phyloP scores from a whole-genome alignment of 1,140 invertebrate species.

The Ylistrum balloti region DNA sequence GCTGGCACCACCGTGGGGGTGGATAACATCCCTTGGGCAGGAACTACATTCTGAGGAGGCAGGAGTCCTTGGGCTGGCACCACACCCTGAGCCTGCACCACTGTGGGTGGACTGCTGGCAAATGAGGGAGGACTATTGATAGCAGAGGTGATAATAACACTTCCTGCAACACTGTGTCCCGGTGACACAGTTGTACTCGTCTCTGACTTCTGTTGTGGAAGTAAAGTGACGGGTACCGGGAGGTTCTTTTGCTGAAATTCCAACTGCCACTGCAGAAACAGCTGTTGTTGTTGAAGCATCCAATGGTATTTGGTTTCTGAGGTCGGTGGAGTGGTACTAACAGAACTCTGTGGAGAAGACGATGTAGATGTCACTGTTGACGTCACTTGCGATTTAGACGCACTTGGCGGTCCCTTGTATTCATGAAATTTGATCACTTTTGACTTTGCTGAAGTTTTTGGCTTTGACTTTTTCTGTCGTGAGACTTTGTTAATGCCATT shows the following conservation, averaged over 20 bases:
- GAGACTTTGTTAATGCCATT: constrained; percentile 73
- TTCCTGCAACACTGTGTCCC: constrained; percentile 42
- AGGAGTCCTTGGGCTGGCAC: constrained; percentile 59
- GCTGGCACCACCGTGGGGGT: constrained; percentile 46
- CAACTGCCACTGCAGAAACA: constrained; percentile 94
- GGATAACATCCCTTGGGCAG: constrained; percentile 43
- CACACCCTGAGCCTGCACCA: constrained; percentile 61
- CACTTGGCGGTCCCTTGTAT: constrained; percentile 97
- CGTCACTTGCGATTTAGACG: constrained; percentile 86
- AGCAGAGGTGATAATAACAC: constrained; percentile 50
- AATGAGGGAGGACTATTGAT: constrained; percentile 58
- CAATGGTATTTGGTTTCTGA: constrained; percentile 95
- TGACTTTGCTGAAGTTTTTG: constrained; percentile 91
- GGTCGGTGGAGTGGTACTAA: constrained; percentile 47
- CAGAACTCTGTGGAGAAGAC: constrained; percentile 42
- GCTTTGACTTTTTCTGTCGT: constrained; percentile 91
- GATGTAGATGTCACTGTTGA: constrained; percentile 59
- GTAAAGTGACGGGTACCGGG: constrained; percentile 50
- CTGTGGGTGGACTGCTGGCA: constrained; percentile 65
- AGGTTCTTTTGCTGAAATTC: constrained; percentile 89
- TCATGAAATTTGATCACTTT: constrained; percentile 97
- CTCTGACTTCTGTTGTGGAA: constrained; percentile 62
- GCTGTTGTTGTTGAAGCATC: constrained; percentile 95
- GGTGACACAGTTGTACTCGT: constrained; percentile 9
- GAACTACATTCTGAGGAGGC: constrained; percentile 47